Conservation (phyloP, 2,888 invertebrate species). For the Acronicta psi region DNA sequence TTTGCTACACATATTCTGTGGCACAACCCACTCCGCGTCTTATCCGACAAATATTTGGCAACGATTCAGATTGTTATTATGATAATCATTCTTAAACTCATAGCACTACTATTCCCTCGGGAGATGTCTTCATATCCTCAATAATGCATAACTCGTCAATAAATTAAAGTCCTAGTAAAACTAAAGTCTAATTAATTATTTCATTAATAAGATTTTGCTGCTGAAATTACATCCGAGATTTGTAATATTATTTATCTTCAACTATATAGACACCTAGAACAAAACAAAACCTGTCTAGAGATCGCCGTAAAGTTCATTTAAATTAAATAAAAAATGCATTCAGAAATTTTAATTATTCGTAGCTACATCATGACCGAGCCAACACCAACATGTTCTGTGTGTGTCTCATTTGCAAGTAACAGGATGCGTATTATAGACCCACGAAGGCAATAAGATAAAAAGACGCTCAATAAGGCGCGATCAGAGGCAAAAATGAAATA, state of each 20-base stretch:
- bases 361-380: slow-evolving; percentile 81
- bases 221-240: not conserved
- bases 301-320: slow-evolving; percentile 56
- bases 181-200: slow-evolving; percentile 68
- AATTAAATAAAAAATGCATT: slow-evolving; percentile 60
- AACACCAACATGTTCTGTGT: slow-evolving; percentile 79
- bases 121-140: slow-evolving; percentile 77
- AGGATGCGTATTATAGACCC: slow-evolving; percentile 87
- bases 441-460: slow-evolving; percentile 88
- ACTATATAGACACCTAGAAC: slow-evolving; percentile 23
- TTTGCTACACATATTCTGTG: slow-evolving; percentile 71
- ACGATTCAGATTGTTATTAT: slow-evolving; percentile 82
- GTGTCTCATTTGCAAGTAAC: slow-evolving; percentile 89
- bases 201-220: slow-evolving; percentile 57
- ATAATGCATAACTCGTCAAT: slow-evolving; percentile 75
- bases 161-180: slow-evolving; percentile 74
- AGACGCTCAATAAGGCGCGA: slow-evolving; percentile 88
- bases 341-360: slow-evolving; percentile 83
- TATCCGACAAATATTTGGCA: slow-evolving; percentile 81
- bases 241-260: slow-evolving; percentile 18
- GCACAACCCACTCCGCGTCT: slow-evolving; percentile 72
- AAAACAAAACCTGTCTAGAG: slow-evolving; percentile 44
- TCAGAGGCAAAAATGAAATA: slow-evolving; percentile 89
- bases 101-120: slow-evolving; percentile 77
- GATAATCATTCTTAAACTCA: slow-evolving; percentile 82